Evolutionary conservation across 2,888 invertebrate species (phyloP).

Genomic region (Athalia circularis): DNA sequence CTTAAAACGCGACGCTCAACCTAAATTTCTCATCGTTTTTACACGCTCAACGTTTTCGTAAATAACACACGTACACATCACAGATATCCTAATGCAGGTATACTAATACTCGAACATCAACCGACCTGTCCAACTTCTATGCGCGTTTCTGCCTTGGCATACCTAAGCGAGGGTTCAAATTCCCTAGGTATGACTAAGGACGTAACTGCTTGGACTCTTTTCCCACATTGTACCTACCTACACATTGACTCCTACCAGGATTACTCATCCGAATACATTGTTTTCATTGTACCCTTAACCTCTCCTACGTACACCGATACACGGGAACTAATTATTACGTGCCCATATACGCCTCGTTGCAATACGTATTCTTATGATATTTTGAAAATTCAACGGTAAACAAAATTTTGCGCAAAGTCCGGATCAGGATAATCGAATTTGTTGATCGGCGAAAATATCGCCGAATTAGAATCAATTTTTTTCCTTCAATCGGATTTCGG

Average conservation of each 20-base stretch:
- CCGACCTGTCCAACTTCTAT: conserved; percentile 29
- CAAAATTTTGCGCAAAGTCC: no score
- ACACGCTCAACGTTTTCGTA: background rate
- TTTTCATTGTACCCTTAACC: conserved; percentile 55
- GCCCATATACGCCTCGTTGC: background rate
- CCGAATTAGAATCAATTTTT: no score
- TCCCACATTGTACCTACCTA: conserved; percentile 37
- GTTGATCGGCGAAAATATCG: no score
- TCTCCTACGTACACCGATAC: background rate
- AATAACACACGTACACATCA: background rate
- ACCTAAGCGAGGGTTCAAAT: conserved; percentile 41
- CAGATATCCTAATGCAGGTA: background rate
- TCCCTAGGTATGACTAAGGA: conserved; percentile 41
- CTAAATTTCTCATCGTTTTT: background rate
- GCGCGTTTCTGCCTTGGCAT: conserved; percentile 8
- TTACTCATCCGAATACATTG: conserved; percentile 59
- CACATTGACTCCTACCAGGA: conserved; percentile 48
- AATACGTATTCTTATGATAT: background rate
- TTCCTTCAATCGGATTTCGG: no score
- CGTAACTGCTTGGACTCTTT: conserved; percentile 23
- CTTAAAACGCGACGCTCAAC: conserved; percentile 15
- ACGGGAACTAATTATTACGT: no score
- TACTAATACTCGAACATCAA: conserved; percentile 11
- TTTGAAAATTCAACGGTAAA: no score
- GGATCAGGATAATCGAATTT: no score